Percentiles rank a stretch among this genome's conserved stretches.
Conservation (phyloP, 2,113 vertebrate species). For the Burhinus bistriatus region DNA sequence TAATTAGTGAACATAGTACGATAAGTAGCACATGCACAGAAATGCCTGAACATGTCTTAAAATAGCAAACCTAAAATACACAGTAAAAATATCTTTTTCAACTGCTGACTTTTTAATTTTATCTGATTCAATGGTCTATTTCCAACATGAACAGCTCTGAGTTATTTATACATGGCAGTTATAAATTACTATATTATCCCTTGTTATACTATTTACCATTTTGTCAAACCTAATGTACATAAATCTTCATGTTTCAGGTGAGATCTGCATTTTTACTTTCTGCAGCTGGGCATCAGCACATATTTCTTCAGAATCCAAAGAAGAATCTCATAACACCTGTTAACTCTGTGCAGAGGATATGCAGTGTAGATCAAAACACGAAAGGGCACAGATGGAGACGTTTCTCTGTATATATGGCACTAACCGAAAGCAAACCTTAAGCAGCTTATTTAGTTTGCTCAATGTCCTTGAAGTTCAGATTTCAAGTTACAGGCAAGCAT, state of each 20-base stretch:
- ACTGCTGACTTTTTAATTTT: not conserved
- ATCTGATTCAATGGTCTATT: not conserved
- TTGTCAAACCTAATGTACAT: not conserved
- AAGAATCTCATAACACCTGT: not conserved
- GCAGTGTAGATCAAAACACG: not conserved
- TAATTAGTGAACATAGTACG: not conserved
- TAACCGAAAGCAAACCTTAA: not conserved
- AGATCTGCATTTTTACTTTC: not conserved
- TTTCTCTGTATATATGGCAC: not conserved
- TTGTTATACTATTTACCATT: not conserved
- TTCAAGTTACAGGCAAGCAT: not conserved
- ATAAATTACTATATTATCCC: not conserved
- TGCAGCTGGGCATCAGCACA: not conserved
- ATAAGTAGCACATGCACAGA: not conserved
- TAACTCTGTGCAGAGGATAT: not conserved
- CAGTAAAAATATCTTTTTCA: not conserved
- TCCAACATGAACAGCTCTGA: not conserved
- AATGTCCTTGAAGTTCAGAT: not conserved
- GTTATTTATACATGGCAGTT: not conserved
- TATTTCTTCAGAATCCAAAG: not conserved
- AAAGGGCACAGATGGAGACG: not conserved
- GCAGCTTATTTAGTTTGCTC: not conserved
- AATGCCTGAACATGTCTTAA: not conserved
- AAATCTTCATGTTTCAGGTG: not conserved
- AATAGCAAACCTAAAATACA: not conserved